Base-by-base conservation (phyloP, 2,113 vertebrate genomes). In the Apaloderma vittatum region DNA sequence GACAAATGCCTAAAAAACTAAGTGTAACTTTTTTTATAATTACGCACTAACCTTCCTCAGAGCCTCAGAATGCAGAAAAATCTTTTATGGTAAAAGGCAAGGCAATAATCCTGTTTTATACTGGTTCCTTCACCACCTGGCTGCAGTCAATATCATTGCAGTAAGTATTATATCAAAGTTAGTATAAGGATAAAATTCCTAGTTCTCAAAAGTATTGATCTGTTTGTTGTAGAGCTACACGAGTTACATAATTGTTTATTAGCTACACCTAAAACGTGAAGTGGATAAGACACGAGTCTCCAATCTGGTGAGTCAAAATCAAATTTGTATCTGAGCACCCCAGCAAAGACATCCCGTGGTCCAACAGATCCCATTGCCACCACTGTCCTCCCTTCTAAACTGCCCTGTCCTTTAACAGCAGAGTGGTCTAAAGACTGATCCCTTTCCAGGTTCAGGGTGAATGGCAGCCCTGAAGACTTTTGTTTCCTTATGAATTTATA, bases 151-250 rank as follows among this genome's bases (percentile, higher is more conserved):
- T 94, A 95, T 46, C 59, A 63, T 15, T 88, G 86, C 78, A 92
- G 43, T 78, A 91, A 92, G 52, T 57, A 86, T 92, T 94, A 76
- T 55, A 95, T 96, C 88, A 95, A 88, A 93, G 90, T 83, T 83
- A 70, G 79, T 48, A 32, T 43, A 86, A 76, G 52, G 55, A 93
- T 92, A 91, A 92, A 96, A 93, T 55, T 73, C 82, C 37, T 74
- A 43, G 34, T 62, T 94, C 93, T 92, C 71, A 93, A 74, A 86
- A 3, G 5, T 59, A 96, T 93, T 2, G 88, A 95, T 92, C 90
- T 86, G 85, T 91, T 96, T 92, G 79, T 66, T 80, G 46, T 80
- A 95, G 75, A 93, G 63, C 78, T 88, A 75, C 67, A 84, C 16
- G 20, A 95, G 88, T 37, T 68, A 85, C 61, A 49, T 71, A 87